Evolutionary conservation across 2,888 invertebrate genomes (phyloP).

Genomic region (Drosophila neutralis): DNA sequence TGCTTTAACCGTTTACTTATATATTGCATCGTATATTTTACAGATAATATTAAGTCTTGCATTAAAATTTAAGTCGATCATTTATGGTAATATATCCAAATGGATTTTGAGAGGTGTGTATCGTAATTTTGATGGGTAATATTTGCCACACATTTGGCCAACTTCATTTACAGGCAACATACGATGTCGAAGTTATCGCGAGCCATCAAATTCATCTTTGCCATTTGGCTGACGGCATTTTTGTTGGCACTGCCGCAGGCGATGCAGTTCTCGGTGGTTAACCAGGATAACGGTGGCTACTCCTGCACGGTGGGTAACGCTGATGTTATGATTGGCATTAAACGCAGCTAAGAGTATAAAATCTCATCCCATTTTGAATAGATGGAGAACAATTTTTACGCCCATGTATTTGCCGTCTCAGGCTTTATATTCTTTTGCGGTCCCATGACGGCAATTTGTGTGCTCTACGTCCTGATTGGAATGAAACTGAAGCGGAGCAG

Average conservation of each 20-base stretch:
- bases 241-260: constrained; percentile 91
- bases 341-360: constrained; percentile 4
- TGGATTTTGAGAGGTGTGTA: neutral
- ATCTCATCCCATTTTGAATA: constrained; percentile 38
- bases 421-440: constrained; percentile 93
- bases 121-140: constrained; percentile 1
- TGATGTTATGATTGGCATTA: constrained; percentile 14
- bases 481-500: constrained; percentile 89
- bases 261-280: constrained; percentile 84
- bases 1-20: too few relatives aligned
- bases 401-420: constrained; percentile 92
- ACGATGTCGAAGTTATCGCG: constrained; percentile 95
- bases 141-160: neutral
- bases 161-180: constrained; percentile 85
- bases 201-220: constrained; percentile 91
- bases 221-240: constrained; percentile 92
- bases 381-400: constrained; percentile 85
- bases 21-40: neutral
- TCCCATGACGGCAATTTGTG: constrained; percentile 94
- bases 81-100: neutral
- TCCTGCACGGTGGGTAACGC: constrained; percentile 83
- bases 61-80: neutral
- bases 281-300: constrained; percentile 80
- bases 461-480: constrained; percentile 92
- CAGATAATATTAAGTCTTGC: neutral